Percentiles rank a stretch among this genome's conserved stretches.
Conservation (phyloP, 35 echinoderm and acorn worm species). For the Apostichopus californicus region DNA sequence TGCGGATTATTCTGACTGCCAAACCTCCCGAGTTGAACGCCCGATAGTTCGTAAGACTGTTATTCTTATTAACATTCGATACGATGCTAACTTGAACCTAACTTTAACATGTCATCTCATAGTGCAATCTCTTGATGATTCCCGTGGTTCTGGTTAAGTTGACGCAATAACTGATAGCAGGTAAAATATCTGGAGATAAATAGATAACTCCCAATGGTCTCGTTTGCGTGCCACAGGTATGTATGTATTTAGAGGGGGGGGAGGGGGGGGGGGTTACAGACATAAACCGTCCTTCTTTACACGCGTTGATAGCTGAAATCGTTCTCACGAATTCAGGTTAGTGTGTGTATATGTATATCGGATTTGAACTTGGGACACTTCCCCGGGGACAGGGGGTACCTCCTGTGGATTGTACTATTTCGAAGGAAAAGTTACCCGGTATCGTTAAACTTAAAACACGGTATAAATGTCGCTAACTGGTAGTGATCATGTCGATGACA, state of each 20-base stretch:
- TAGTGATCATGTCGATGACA: not conserved
- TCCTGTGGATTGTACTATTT: not conserved
- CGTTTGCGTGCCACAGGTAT: slow-evolving; percentile 7
- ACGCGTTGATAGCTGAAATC: not conserved
- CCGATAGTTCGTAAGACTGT: not conserved
- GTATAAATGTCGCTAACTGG: not conserved
- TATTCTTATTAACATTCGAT: not conserved
- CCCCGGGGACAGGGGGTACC: not conserved
- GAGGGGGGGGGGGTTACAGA: no score
- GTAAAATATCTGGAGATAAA: not conserved
- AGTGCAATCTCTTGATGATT: not conserved
- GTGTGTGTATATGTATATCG: not conserved
- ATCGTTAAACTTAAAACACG: not conserved
- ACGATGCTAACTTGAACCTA: not conserved
- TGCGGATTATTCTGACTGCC: slow-evolving; percentile 7
- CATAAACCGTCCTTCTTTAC: not conserved
- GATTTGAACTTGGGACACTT: slow-evolving; percentile 3
- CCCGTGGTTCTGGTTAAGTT: not conserved
- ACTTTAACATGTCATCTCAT: not conserved
- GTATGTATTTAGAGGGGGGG: not conserved
- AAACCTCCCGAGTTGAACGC: not conserved
- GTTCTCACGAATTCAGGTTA: not conserved
- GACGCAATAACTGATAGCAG: not conserved
- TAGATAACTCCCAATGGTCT: not conserved
- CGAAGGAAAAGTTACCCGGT: not conserved